Percentiles rank a stretch among this genome's conserved stretches.
These are phyloP conservation scores for Nothocercus julius DNA, from an alignment of 2,113 vertebrate genomes.

Conservation along the genomic window DNA sequence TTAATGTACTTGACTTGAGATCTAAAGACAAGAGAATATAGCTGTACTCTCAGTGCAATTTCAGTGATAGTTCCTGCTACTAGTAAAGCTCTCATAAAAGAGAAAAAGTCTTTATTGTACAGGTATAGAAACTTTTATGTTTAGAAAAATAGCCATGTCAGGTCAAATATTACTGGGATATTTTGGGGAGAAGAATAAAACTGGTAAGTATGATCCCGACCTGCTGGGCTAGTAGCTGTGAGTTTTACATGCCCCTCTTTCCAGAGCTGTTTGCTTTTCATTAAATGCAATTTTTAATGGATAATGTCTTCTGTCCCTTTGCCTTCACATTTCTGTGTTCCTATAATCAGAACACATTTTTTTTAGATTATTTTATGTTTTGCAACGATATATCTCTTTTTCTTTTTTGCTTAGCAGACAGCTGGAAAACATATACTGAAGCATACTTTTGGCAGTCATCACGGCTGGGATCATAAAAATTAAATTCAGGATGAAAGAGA, in stretches of 20 bases:
- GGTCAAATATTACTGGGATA: not conserved
- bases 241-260: not conserved
- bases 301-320: not conserved
- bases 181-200: not conserved
- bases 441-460: not conserved
- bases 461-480: not conserved
- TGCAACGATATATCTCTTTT: not conserved
- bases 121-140: not conserved
- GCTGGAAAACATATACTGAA: constrained; percentile 1
- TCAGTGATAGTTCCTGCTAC: not conserved
- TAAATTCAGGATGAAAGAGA: constrained; percentile 12
- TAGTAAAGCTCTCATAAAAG: not conserved
- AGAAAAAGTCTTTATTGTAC: not conserved
- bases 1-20: not conserved
- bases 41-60: not conserved
- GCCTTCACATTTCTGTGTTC: not conserved
- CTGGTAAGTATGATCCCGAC: not conserved
- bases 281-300: not conserved
- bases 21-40: not conserved
- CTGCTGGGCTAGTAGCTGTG: not conserved
- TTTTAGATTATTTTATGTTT: not conserved
- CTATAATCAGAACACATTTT: not conserved
- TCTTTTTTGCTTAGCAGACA: not conserved
- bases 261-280: not conserved
- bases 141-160: not conserved